Conservation (phyloP, 2,888 invertebrate species). For the Drosophila melanosoma region DNA sequence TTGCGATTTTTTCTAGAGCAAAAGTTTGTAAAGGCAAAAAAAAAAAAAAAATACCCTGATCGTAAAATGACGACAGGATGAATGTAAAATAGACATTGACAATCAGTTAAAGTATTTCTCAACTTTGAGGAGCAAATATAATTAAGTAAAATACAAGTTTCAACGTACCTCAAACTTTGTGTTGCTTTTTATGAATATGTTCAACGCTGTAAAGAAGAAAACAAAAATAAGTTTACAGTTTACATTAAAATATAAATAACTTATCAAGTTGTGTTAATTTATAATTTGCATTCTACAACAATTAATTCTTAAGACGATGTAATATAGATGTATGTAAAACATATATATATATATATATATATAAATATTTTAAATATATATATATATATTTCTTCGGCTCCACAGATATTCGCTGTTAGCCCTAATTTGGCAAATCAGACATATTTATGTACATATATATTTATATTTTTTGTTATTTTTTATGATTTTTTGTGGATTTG, state of each 20-base stretch:
- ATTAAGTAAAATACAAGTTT: neutral
- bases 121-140: slow-evolving; percentile 3
- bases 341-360: neutral
- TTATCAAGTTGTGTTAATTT: neutral
- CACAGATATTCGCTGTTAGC: slow-evolving; percentile 50
- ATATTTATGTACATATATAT: neutral
- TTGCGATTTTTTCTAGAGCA: neutral
- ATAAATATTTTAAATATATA: neutral
- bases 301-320: neutral
- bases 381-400: neutral
- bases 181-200: neutral
- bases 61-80: neutral
- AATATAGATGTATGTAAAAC: neutral
- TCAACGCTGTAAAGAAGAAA: slow-evolving; percentile 9
- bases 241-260: neutral
- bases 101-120: slow-evolving; percentile 18
- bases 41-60: neutral
- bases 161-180: slow-evolving; percentile 13
- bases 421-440: slow-evolving; percentile 64
- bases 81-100: neutral
- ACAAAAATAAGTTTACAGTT: neutral
- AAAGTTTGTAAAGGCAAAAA: neutral
- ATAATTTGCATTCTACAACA: neutral
- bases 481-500: slow-evolving; percentile 10
- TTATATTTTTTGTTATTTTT: slow-evolving; percentile 5